Evolutionary conservation across 2,888 invertebrate genomes (phyloP), one percentile per base, ranked within the genome.

Genomic region (Caenorhabditis imperialis): DNA sequence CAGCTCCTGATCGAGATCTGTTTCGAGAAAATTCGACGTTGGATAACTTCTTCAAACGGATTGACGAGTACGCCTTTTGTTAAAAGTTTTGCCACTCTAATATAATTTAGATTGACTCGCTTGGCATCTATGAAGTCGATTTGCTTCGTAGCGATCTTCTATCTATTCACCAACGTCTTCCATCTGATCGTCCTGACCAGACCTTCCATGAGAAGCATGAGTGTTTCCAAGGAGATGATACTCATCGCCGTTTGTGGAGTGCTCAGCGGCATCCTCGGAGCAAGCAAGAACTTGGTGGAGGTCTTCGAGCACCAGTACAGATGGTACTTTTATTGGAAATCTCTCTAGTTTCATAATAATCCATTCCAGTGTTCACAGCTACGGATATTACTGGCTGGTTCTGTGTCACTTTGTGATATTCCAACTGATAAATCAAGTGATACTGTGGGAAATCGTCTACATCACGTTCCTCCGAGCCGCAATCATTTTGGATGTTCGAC

Each of bases 191-290:
- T 71, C 22, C 42, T 71, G 1, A 55, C 70, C 0, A 30, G 70
- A 14, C 48, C 48, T 5, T 14, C 40, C 10, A 62, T 71, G 70
- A 55, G 23, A 44, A 38, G 14, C 6, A 14, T 62, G 25, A 50
- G 27, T 30, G 70, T 71, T n/a, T 71, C 70, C 4, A 62, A 37
- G 25, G 70, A 71, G 35, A 71, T 71, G 70, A 62, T 61, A 8
- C 23, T 51, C 14, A 71, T 71, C 27, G 70, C 70, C 0, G 18
- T 54, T 2, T 71, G 47, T 48, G 70, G 70, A 50, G 42, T 54
- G 12, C 10, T 71, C 0, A 55, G 22, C n/a, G 70, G 70, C 7
- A 6, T 44, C 6, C 4, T 35, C 3, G 61, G 61, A 8, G 40
- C 57, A 0, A 2, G 35, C 1, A 71, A 62, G 20, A 67, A 51